A percentile compares a stretch with the other conserved stretches of the same genome.
Evolutionary conservation across 2,113 vertebrate species (phyloP).

Genomic region (Seriola quinqueradiata): DNA sequence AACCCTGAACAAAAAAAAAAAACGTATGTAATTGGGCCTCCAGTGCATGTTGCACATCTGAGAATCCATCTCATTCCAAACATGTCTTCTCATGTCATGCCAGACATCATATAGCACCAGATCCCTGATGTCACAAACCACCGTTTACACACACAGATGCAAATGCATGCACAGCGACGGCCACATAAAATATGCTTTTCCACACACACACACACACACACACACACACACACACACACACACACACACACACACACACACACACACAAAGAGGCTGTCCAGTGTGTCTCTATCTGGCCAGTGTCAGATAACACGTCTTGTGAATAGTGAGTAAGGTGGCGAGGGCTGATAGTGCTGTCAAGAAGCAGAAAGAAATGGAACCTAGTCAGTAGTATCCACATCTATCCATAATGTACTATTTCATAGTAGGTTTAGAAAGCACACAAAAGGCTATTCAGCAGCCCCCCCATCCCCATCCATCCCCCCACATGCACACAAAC

Average conservation of each 20-base stretch:
- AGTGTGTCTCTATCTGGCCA: conserved; percentile 71
- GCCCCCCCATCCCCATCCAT: neutral
- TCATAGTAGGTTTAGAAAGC: conserved; percentile 27
- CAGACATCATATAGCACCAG: conserved; percentile 55
- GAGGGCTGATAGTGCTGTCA: conserved; percentile 59
- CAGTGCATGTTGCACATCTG: neutral
- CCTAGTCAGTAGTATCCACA: conserved; percentile 50
- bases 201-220: conserved; percentile 31
- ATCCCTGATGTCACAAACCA: conserved; percentile 58
- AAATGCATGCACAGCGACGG: conserved; percentile 28
- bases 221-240: conserved; percentile 42
- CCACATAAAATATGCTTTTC: conserved; percentile 16
- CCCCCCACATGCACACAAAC: conserved; percentile 48
- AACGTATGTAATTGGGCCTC: neutral
- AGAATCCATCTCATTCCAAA: conserved; percentile 52
- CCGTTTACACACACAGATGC: conserved; percentile 48
- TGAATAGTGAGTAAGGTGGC: conserved; percentile 65
- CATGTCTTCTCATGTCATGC: conserved; percentile 55
- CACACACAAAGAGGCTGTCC: conserved; percentile 56
- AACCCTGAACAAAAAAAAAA: conserved; percentile 28
- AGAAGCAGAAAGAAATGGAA: conserved; percentile 44
- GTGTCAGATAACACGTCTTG: conserved; percentile 67
- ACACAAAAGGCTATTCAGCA: conserved; percentile 61
- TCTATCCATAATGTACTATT: conserved; percentile 40
- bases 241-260: conserved; percentile 43